Evolutionary conservation across 2,888 invertebrate species (phyloP).

Genomic region (Gastracanthus pulcherrimus): DNA sequence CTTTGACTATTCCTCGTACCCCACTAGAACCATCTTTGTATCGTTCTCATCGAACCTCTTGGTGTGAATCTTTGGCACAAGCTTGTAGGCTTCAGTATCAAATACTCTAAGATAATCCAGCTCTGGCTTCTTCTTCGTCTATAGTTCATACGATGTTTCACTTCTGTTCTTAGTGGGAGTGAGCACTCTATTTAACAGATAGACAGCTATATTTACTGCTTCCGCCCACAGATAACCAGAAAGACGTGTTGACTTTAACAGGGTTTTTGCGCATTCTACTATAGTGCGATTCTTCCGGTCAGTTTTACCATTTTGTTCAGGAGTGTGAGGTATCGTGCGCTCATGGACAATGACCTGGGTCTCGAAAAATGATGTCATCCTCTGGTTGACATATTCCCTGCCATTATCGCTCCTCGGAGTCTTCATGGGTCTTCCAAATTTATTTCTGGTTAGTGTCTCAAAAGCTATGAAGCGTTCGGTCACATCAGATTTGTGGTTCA

Average conservation of each 20-base stretch:
- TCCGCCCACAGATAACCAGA: constrained; percentile 62
- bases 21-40: constrained; percentile 51
- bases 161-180: background rate
- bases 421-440: constrained; percentile 42
- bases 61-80: constrained; percentile 57
- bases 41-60: constrained; percentile 60
- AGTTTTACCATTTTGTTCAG: constrained; percentile 57
- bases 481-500: constrained; percentile 57
- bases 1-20: too few species aligned
- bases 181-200: constrained; percentile 57
- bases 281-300: constrained; percentile 59
- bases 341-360: constrained; percentile 50
- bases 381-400: constrained; percentile 41
- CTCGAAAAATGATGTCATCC: constrained; percentile 31
- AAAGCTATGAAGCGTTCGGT: constrained; percentile 41
- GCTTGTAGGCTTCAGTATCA: constrained; percentile 58
- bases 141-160: background rate
- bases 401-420: constrained; percentile 56
- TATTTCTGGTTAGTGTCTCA: constrained; percentile 36
- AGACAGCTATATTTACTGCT: constrained; percentile 60
- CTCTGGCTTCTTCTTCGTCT: background rate
- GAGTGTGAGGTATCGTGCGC: constrained; percentile 55
- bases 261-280: constrained; percentile 54
- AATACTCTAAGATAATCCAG: constrained; percentile 61
- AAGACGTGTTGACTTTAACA: constrained; percentile 52